Percentiles rank a stretch among this genome's conserved stretches.
Conservation (phyloP, 1,140 invertebrate species). For the Drosophila sulfurigaster region DNA sequence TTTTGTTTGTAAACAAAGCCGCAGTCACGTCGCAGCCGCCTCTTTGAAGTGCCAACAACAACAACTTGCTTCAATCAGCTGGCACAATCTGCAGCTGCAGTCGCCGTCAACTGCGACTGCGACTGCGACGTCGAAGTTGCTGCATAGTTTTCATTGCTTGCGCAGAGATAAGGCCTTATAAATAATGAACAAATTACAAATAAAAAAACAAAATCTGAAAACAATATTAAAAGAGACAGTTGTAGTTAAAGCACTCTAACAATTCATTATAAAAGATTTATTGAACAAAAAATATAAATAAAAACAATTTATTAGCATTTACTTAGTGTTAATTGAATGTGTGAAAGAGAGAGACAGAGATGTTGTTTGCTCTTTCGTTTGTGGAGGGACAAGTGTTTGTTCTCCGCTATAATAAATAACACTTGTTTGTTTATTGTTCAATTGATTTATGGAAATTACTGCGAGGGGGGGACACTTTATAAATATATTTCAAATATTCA, state of each 20-base stretch:
- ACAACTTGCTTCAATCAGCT: constrained; percentile 61
- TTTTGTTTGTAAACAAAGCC: constrained; percentile 79
- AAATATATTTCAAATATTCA: constrained; percentile 22
- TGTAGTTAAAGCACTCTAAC: constrained; percentile 22
- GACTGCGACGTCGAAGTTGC: constrained; percentile 22
- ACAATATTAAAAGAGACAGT: constrained; percentile 6
- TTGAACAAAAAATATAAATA: not conserved
- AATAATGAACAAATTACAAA: constrained; percentile 46
- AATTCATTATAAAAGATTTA: constrained; percentile 31
- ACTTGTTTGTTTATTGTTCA: constrained; percentile 45
- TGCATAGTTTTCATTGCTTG: constrained; percentile 40
- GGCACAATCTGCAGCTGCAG: constrained; percentile 58
- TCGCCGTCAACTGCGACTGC: constrained; percentile 8
- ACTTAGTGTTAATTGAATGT: constrained; percentile 64
- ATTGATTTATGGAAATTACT: constrained; percentile 59
- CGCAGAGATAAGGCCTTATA: constrained; percentile 60
- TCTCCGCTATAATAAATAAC: constrained; percentile 50
- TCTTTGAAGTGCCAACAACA: constrained; percentile 68
- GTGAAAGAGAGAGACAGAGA: constrained; percentile 3
- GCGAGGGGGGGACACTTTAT: not conserved
- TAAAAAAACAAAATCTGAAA: not conserved
- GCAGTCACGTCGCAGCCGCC: constrained; percentile 49
- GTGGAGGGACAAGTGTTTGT: constrained; percentile 40
- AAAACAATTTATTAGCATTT: constrained; percentile 58
- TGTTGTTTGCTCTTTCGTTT: constrained; percentile 43